phyloP scores from a whole-genome alignment of 1,140 invertebrate species.

The Formica selysi region DNA sequence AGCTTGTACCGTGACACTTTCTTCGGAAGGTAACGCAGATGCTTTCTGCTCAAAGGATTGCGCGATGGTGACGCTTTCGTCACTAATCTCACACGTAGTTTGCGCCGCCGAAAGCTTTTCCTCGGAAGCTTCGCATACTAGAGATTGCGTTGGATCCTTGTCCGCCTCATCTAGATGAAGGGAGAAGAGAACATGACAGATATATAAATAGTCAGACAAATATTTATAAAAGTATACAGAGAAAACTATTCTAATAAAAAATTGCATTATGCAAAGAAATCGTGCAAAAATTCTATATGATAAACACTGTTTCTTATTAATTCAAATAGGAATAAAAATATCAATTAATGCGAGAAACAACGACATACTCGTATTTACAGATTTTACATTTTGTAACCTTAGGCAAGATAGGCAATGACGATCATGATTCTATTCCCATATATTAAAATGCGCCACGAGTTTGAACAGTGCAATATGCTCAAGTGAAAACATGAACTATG shows the following conservation, averaged over 20 bases:
- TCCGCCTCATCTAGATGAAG: slow-evolving; percentile 28
- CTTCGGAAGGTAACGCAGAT: neutral
- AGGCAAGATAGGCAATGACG: neutral
- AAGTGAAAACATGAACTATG: neutral
- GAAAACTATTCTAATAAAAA: slow-evolving; percentile 45
- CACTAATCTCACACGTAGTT: neutral
- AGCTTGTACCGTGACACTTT: neutral
- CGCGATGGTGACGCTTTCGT: too few relatives aligned
- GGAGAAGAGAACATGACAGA: slow-evolving; percentile 7
- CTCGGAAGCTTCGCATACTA: slow-evolving; percentile 27
- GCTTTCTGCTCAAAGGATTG: slow-evolving; percentile 8
- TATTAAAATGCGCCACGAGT: slow-evolving; percentile 5
- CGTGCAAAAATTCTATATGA: slow-evolving; percentile 36
- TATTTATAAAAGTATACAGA: neutral
- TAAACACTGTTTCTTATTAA: slow-evolving; percentile 30
- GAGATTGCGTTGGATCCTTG: slow-evolving; percentile 46
- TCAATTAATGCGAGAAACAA: slow-evolving; percentile 21
- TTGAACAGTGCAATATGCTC: slow-evolving; percentile 22
- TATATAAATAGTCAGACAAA: neutral
- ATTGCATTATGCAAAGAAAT: slow-evolving; percentile 13
- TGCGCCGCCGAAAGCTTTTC: slow-evolving; percentile 10
- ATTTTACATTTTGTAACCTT: slow-evolving; percentile 12
- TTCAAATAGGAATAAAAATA: slow-evolving; percentile 23
- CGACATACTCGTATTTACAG: neutral
- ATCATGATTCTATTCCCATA: neutral